Evolutionary conservation across 2,888 invertebrate genomes (phyloP), one percentile per base, ranked within the genome.

Genomic region (Pandemis cinnamomeana): DNA sequence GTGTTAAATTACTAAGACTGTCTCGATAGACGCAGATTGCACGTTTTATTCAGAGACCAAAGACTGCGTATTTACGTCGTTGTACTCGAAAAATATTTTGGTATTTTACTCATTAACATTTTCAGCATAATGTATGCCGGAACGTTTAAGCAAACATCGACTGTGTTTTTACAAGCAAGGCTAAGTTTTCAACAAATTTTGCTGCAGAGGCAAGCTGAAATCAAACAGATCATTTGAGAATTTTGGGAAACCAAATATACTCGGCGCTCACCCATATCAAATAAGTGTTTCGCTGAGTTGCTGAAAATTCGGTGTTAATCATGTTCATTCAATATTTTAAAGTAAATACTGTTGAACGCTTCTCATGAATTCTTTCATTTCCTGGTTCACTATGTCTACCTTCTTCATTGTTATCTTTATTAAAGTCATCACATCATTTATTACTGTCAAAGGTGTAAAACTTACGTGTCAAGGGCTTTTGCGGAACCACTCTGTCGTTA

Each of bases 111-210:
- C 3, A 2, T 27, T 27, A 55, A 66, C 46, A 41, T 48, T 60
- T 27, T 42, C 15, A 44, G 7, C 64, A 55, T 62, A 51, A 67
- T 46, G n/a, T 20, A 41, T 15, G 53, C 76, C 67, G 71, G 80
- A 82, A 79, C 20, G 46, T 20, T 75, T 78, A 80, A 79, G 80
- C 77, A 79, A 80, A 84, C 41, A 5, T 44, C 10, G 41, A 15
- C n/a, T 27, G 77, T 80, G 84, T 84, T 86, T 84, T 84, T 83
- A 81, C 81, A 80, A 71, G 76, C 72, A 69, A 75, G 82, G 67
- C 78, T 76, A 85, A 87, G 85, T 89, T 86, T 74, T 75, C 77
- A 87, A 86, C 84, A 83, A 83, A 88, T 88, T 87, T 88, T 77
- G 80, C 77, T 58, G 36, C 80, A 81, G 82, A 79, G 62, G 15